phyloP scores from a whole-genome alignment of 2,797 vertebrate species.

The Siniperca undulata region DNA sequence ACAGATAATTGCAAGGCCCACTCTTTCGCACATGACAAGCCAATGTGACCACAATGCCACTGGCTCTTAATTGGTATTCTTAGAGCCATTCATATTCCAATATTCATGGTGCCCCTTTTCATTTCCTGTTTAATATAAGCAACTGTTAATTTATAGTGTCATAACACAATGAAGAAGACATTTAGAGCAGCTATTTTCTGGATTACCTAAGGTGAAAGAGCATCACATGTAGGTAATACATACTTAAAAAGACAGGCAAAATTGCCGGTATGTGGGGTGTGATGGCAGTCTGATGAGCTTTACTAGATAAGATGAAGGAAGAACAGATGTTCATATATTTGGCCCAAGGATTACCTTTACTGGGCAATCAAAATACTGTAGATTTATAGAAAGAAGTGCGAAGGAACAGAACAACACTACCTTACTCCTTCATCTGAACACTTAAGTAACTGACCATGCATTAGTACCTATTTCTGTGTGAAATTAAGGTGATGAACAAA shows the following conservation, averaged over 20 bases:
- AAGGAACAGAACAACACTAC: not conserved
- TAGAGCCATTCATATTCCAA: slow-evolving; percentile 68
- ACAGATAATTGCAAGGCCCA: slow-evolving; percentile 73
- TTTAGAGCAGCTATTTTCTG: slow-evolving; percentile 64
- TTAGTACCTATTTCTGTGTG: not conserved
- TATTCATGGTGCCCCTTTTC: slow-evolving; percentile 66
- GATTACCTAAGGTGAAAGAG: slow-evolving; percentile 74
- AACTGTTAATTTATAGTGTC: slow-evolving; percentile 77
- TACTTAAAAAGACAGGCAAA: slow-evolving; percentile 60
- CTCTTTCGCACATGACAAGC: slow-evolving; percentile 71
- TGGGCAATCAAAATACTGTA: not conserved
- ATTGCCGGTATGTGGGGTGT: slow-evolving; percentile 64
- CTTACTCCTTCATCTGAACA: not conserved
- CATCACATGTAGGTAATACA: slow-evolving; percentile 59
- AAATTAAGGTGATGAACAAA: not conserved
- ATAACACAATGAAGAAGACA: slow-evolving; percentile 67
- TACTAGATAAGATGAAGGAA: slow-evolving; percentile 44
- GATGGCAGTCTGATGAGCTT: slow-evolving; percentile 68
- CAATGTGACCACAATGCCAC: slow-evolving; percentile 65
- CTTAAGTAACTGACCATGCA: not conserved
- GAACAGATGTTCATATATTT: slow-evolving; percentile 1
- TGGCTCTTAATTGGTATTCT: slow-evolving; percentile 73
- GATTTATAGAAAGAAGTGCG: not conserved
- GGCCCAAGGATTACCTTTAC: slow-evolving; percentile 6
- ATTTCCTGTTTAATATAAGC: slow-evolving; percentile 77